Conservation (phyloP, 2,797 vertebrate species). For the Ptychobarbus kaznakovi region DNA sequence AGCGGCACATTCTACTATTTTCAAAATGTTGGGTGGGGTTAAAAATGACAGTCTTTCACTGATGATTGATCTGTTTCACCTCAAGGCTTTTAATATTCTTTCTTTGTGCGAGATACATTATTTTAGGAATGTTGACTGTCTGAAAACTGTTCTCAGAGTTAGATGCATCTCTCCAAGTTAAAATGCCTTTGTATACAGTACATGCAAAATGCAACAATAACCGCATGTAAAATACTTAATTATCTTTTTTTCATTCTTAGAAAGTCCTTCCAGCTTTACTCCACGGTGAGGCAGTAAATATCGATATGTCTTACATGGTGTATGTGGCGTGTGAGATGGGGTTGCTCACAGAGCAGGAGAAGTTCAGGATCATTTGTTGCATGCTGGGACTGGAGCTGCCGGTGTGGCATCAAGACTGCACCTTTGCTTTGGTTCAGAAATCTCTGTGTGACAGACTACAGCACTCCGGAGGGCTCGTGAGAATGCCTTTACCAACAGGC, state of each 20-base stretch:
- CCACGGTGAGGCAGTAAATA: conserved; percentile 83
- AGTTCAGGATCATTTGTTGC: conserved; percentile 79
- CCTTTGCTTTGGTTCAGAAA: conserved; percentile 77
- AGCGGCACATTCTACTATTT: neutral
- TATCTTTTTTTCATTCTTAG: conserved; percentile 59
- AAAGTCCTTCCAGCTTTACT: conserved; percentile 80
- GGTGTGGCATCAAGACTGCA: conserved; percentile 79
- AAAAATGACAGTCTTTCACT: neutral
- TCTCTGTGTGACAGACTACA: conserved; percentile 79
- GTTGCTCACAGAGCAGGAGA: conserved; percentile 72
- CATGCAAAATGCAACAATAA: neutral
- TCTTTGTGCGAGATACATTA: neutral
- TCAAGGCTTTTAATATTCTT: neutral
- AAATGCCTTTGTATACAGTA: neutral
- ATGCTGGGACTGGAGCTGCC: conserved; percentile 83
- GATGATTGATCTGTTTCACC: neutral
- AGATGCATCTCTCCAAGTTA: neutral
- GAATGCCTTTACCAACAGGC: conserved; percentile 82
- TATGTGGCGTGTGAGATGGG: conserved; percentile 76
- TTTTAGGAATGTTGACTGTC: neutral
- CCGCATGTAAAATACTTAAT: neutral
- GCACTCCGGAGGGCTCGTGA: conserved; percentile 79
- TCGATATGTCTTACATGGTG: conserved; percentile 86
- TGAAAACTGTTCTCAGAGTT: neutral
- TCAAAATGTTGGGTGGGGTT: conserved; percentile 17